Evolutionary conservation across 1,140 invertebrate genomes (phyloP).

Genomic region (Linepithema humile): DNA sequence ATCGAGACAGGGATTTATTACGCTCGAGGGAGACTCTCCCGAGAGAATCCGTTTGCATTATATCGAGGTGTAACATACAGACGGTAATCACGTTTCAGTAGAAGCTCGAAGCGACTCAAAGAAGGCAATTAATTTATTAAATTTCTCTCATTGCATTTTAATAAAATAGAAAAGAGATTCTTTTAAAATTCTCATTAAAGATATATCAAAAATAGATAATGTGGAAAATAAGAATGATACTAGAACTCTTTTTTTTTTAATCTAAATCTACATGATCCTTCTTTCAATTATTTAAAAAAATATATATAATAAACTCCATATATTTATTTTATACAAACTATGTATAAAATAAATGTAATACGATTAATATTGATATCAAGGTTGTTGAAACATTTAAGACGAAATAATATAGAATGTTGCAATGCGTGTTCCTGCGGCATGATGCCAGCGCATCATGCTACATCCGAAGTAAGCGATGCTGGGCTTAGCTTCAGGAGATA

Average conservation of each 20-base stretch:
- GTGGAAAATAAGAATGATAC: too few relatives aligned
- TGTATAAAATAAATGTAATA: not conserved
- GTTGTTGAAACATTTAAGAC: not conserved
- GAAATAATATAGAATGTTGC: not conserved
- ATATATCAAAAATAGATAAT: too few relatives aligned
- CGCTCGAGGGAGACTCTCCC: conserved; percentile 5
- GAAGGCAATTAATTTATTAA: conserved; percentile 47
- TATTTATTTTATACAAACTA: too few relatives aligned
- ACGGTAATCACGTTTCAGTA: conserved; percentile 43
- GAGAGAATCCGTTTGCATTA: conserved; percentile 51
- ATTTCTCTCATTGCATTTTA: not conserved
- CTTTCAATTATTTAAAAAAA: not conserved
- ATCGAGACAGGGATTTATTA: conserved; percentile 59
- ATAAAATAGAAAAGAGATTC: too few relatives aligned
- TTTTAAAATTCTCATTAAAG: too few relatives aligned
- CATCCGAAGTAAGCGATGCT: not conserved
- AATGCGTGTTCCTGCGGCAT: not conserved
- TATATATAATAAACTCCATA: not conserved
- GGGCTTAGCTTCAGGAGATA: not conserved
- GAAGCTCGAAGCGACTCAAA: not conserved
- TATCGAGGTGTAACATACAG: conserved; percentile 41
- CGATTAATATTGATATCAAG: too few relatives aligned
- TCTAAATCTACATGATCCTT: too few relatives aligned
- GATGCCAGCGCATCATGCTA: not conserved
- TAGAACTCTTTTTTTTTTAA: too few relatives aligned